These are phyloP conservation scores for Clarias macrocephalus DNA, from an alignment of 2,113 vertebrate species.

Conservation along the genomic window DNA sequence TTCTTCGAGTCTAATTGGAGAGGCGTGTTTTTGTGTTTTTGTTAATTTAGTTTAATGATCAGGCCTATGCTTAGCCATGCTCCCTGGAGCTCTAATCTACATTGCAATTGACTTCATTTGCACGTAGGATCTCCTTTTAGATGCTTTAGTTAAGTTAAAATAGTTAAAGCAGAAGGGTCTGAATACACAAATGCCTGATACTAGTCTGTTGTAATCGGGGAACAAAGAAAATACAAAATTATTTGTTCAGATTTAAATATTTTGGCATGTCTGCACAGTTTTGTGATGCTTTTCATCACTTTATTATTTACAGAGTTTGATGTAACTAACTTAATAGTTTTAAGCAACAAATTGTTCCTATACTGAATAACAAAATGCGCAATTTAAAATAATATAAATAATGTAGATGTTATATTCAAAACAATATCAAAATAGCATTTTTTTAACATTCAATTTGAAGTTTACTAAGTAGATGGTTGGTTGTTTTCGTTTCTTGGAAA, in stretches of 20 bases:
- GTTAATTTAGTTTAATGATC: conserved; percentile 75
- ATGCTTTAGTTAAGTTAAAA: conserved; percentile 54
- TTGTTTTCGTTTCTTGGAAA: neutral
- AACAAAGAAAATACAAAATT: neutral
- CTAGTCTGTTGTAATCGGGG: neutral
- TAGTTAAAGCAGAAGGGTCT: conserved; percentile 46
- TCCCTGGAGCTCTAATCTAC: conserved; percentile 76
- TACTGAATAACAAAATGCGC: no score
- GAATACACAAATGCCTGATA: conserved; percentile 55
- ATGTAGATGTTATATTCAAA: neutral
- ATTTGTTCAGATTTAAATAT: neutral
- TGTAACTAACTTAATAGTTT: neutral
- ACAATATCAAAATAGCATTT: neutral
- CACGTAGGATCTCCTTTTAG: conserved; percentile 61
- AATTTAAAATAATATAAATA: neutral
- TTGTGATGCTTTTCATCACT: neutral
- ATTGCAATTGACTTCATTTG: conserved; percentile 78
- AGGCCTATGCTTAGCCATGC: conserved; percentile 66
- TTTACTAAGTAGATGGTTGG: neutral
- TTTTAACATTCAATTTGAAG: neutral
- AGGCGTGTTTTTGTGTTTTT: conserved; percentile 71
- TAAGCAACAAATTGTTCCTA: no score
- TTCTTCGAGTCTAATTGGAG: conserved; percentile 72
- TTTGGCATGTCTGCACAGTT: neutral
- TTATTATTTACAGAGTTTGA: neutral